Evolutionary conservation across 2,888 invertebrate species (phyloP), one percentile per base, ranked within the genome.

Genomic region (Micoletzkya japonica): DNA sequence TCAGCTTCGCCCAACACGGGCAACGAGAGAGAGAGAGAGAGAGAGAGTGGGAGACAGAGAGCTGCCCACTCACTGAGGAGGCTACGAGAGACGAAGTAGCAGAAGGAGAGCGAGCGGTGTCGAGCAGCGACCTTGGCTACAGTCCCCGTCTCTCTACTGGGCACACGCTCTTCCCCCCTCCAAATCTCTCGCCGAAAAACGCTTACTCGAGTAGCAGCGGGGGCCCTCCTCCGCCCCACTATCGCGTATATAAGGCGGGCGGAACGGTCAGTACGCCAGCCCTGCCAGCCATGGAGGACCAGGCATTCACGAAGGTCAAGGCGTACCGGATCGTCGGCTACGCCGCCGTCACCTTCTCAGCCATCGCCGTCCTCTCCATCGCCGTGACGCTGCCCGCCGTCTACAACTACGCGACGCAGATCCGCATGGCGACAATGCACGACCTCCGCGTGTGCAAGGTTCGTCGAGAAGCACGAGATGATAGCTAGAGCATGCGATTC

Each of bases 311-410:
- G 10, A 66, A 66, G 28, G 66, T 66, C 17, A 54, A 56, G 66
- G 66, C 66, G 20, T 66, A 66, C 30, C 66, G 66, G 7, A 56
- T 66, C 37, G 66, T 66, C n/a, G 66, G 66, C n/a, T 66, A 66
- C 32, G 54, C 66, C 1, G 56, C 66, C 28, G 66, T 66, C 26
- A 56, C 66, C 56, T 66, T 66, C 66, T 66, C 66, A 2, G 66
- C 44, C 20, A 56, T 66, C 30, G 66, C 66, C 37, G 28, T 66
- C 30, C 66, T 66, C 66, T 66, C 66, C 36, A 66, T 66, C 24
- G 54, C 66, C 28, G 37, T 66, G n/a, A 66, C 66, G 36, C 66
- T 66, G 3, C 66, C 66, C 32, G 39, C 39, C 6, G 66, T 66
- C 28, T 66, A 66, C 66, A 66, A 66, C 66, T 66, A 66, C 39